Base-by-base conservation (phyloP, 2,113 vertebrate genomes). In the Sapajus apella region DNA sequence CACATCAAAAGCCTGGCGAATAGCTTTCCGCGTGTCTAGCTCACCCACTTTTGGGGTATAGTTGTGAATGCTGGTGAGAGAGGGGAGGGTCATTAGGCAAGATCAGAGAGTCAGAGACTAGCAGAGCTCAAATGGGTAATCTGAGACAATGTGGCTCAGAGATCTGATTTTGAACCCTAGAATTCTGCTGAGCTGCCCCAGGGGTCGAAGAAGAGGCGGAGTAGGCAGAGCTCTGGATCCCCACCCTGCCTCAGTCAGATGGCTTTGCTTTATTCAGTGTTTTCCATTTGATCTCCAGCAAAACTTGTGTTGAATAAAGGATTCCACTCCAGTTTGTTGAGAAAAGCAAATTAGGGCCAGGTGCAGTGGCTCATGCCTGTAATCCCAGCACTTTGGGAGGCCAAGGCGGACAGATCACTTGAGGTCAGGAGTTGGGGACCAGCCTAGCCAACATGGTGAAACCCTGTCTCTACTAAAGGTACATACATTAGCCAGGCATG, bases 11-110 rank as follows among this genome's bases (percentile, higher is more conserved):
- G 99, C 99, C 96, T 99, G 99, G 56, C 99, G 99, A 94, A 99
- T 99, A n/a, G 99, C 99, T 98, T 99, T 98, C 98, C 99, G 99
- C 0, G 99, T 99, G 95, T 99, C 99, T 58, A 99, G 98, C 98
- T 99, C 99, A 1, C 99, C 99, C 87, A 99, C 99, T 92, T 99
- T 99, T 45, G 99, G 99, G 13, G 99, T 99, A 95, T 99, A 99
- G 99, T 99, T 99, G 96, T 99, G 99, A 70, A 99, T 99, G 97
- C 99, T 99, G 99, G 32, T 37, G 82, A 97, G 80, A 96, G 90
- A 97, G 93, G 55, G 96, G 85, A 97, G 90, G 58, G 3, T 89
- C 13, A 17, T 70, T 83, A 79, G 87, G 66, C 47, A 56, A 40
- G 64, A 76, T 73, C 11, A 87, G 66, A 81, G 17, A 68, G 6